These are phyloP conservation scores for Tiphia femorata DNA, from an alignment of 2,888 invertebrate species.

Conservation along the genomic window DNA sequence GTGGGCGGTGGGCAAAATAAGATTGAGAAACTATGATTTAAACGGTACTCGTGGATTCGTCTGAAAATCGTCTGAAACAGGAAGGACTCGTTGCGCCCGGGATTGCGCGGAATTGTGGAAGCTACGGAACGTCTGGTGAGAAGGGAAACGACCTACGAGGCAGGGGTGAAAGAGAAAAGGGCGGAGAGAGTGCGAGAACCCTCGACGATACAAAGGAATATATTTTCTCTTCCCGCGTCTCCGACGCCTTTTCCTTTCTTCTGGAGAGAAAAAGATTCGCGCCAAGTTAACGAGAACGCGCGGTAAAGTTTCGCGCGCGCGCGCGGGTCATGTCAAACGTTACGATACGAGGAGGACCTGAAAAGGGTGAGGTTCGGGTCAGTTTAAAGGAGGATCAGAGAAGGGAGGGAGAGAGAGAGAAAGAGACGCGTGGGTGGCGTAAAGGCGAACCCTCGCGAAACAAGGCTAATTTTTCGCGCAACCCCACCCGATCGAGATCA, in stretches of 20 bases:
- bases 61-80: no score
- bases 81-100: background rate
- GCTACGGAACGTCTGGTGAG: background rate
- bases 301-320: conserved; percentile 26
- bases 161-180: background rate
- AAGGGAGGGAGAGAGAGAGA: conserved; percentile 17
- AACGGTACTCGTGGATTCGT: no score
- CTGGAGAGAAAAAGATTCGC: conserved; percentile 22
- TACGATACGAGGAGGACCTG: no score
- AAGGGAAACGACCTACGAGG: background rate
- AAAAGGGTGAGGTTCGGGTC: conserved; percentile 53
- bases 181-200: background rate
- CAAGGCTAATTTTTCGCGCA: conserved; percentile 60
- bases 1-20: no score
- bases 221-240: conserved; percentile 2
- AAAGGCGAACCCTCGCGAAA: conserved; percentile 54
- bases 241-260: background rate
- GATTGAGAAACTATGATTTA: no score
- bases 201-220: conserved; percentile 4
- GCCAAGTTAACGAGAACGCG: conserved; percentile 38
- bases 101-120: background rate
- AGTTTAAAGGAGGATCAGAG: conserved; percentile 54
- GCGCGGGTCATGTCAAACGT: conserved; percentile 45
- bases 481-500: conserved; percentile 59
- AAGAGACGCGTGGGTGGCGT: conserved; percentile 25